These are phyloP conservation scores for Cheilosia vernalis DNA, from an alignment of 2,888 invertebrate genomes.

Conservation along the genomic window DNA sequence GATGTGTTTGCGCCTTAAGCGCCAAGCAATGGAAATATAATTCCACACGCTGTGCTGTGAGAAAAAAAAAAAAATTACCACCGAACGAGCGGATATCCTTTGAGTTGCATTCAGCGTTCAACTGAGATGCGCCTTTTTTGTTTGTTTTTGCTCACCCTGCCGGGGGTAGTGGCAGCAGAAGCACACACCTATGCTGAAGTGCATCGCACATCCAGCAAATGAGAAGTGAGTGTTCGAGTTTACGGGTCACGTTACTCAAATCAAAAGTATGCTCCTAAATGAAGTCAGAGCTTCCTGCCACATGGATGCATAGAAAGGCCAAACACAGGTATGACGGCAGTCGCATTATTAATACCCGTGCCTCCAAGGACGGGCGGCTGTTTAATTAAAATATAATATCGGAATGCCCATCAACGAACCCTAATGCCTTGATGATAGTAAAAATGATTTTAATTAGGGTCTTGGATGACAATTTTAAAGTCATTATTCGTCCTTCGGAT, in stretches of 20 bases:
- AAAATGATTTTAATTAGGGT: conserved; percentile 74
- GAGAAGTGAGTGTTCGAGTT: conserved; percentile 60
- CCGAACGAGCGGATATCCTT: conserved; percentile 64
- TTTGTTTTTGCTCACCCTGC: conserved; percentile 42
- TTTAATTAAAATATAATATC: conserved; percentile 73
- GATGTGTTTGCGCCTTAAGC: conserved; percentile 20
- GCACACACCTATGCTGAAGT: conserved; percentile 27
- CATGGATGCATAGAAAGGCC: conserved; percentile 54
- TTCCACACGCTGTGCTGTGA: conserved; percentile 9
- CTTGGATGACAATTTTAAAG: conserved; percentile 71
- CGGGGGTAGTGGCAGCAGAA: conserved; percentile 6
- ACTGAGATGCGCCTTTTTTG: conserved; percentile 59
- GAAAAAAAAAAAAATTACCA: conserved; percentile 5
- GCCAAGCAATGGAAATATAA: conserved; percentile 28
- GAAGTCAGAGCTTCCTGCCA: conserved; percentile 39
- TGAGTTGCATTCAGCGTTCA: conserved; percentile 62
- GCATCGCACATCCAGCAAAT: conserved; percentile 43
- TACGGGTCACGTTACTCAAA: conserved; percentile 48
- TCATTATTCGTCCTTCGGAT: conserved; percentile 62
- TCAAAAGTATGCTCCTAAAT: conserved; percentile 33
- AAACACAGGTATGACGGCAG: conserved; percentile 36
- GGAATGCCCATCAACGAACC: conserved; percentile 56
- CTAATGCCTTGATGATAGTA: conserved; percentile 61
- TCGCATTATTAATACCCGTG: conserved; percentile 37
- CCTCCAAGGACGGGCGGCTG: conserved; percentile 26